phyloP scores from a whole-genome alignment of 1,140 invertebrate genomes.

The Temnothorax curvispinosus region DNA sequence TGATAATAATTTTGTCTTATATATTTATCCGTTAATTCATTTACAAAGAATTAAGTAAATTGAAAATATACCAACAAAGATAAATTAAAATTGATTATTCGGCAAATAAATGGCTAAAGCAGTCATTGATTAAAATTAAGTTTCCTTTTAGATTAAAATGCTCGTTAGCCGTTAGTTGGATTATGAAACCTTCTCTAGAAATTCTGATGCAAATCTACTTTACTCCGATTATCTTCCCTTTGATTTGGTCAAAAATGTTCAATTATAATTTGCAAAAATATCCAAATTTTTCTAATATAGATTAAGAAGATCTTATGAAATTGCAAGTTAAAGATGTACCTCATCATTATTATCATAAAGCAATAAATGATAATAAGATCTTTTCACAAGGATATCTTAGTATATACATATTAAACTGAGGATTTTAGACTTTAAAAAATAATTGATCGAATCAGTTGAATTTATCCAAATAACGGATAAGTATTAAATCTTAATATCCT shows the following conservation, averaged over 20 bases:
- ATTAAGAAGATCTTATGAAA: background rate
- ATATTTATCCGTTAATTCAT: background rate
- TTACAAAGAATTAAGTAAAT: conserved; percentile 1
- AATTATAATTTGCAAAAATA: conserved; percentile 2
- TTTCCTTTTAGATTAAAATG: conserved; percentile 8
- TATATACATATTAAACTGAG: background rate
- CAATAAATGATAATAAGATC: background rate
- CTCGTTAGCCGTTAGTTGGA: conserved; percentile 10
- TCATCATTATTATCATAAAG: background rate
- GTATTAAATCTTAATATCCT: background rate
- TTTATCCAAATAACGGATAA: background rate
- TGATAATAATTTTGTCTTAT: background rate
- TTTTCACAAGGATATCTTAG: background rate
- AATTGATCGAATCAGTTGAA: background rate
- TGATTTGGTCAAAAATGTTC: background rate
- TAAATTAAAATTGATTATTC: background rate
- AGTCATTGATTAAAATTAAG: conserved; percentile 17
- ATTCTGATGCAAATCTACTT: conserved; percentile 21
- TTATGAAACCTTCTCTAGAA: conserved; percentile 13
- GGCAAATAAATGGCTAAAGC: background rate
- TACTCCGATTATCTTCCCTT: background rate
- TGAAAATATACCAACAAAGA: background rate
- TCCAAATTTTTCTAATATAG: background rate
- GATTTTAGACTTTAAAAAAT: background rate
- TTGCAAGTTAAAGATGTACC: background rate